These are phyloP conservation scores for Aphrocallistes beatrix DNA, from an alignment of 37 sponge, comb jelly and placozoan genomes.

Conservation along the genomic window DNA sequence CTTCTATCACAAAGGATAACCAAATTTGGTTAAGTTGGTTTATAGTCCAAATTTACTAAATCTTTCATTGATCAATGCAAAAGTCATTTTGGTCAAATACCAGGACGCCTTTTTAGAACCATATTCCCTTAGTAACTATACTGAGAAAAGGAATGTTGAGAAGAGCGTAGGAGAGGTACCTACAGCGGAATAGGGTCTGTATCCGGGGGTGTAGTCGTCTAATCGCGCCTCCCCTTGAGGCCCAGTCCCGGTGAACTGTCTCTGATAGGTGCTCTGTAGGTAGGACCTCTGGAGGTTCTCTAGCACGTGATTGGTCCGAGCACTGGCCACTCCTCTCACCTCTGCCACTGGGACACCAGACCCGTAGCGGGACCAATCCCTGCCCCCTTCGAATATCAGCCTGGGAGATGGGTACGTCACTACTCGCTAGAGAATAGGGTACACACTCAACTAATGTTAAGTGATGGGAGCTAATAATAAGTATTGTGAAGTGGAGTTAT, in stretches of 20 bases:
- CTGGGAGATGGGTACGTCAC: background rate
- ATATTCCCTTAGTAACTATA: too few relatives aligned
- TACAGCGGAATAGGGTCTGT: constrained; percentile 6
- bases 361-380: background rate
- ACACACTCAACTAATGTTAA: too few relatives aligned
- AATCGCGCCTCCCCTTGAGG: background rate
- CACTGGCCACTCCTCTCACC: background rate
- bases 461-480: too few relatives aligned
- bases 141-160: too few relatives aligned
- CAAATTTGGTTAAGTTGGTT: too few relatives aligned
- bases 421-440: background rate
- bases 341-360: background rate
- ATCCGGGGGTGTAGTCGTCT: background rate
- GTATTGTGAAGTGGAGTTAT: too few relatives aligned
- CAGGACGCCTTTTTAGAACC: too few relatives aligned
- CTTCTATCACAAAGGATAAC: too few relatives aligned
- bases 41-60: too few relatives aligned
- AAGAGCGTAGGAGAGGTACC: too few relatives aligned
- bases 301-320: constrained; percentile 14
- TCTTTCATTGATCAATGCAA: too few relatives aligned
- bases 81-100: too few relatives aligned
- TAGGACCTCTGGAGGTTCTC: constrained; percentile 1
- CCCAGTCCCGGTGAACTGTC: background rate
- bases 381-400: background rate
- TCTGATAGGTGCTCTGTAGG: background rate